Evolutionary conservation across 2,113 vertebrate species (phyloP), one percentile per base, ranked within the genome.

Genomic region (Protobothrops flavoviridis): DNA sequence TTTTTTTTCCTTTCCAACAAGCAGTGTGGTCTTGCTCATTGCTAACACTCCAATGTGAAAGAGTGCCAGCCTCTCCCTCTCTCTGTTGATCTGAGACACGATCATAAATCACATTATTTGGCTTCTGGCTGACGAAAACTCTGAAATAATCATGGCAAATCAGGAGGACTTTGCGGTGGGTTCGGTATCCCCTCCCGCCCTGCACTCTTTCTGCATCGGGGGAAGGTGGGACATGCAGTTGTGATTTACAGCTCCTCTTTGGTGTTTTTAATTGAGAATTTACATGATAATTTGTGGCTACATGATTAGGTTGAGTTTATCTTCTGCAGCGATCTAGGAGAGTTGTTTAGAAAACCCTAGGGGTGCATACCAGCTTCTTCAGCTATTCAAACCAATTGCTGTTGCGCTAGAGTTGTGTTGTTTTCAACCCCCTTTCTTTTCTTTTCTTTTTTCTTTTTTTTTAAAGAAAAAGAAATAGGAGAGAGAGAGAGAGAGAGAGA

Each of bases 301-400:
- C 95, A 93, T 50, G 95, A 95, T 96, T 96, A 96, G 97, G 96
- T 97, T 94, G 96, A 97, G 97, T 95, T 97, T 97, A 97, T 97
- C 96, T 96, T 95, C 94, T 95, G 93, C 96, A 95, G 93, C 95
- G 95, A 97, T 97, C 97, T 93, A 94, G 97, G 97, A 94, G 92
- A 94, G 95, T 96, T 96, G 95, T 97, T 95, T 95, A 97, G 96
- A 97, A 97, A 98, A 95, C 97, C 95, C 96, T 96, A 85, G 94
- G 97, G 97, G 97, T 96, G 96, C 94, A 96, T 97, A 98, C 98
- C 97, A 96, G 94, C 97, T 96, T 97, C 95, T 95, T 98, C 97
- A 98, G 97, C 97, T 98, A 98, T 98, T 96, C 96, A 95, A 81
- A 95, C 93, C 95, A 95, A 97, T 95, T 95, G 97, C 95, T 97